Evolutionary conservation across 2,888 invertebrate genomes (phyloP), one percentile per base, ranked within the genome.

Genomic region (Ethmia dodecea): DNA sequence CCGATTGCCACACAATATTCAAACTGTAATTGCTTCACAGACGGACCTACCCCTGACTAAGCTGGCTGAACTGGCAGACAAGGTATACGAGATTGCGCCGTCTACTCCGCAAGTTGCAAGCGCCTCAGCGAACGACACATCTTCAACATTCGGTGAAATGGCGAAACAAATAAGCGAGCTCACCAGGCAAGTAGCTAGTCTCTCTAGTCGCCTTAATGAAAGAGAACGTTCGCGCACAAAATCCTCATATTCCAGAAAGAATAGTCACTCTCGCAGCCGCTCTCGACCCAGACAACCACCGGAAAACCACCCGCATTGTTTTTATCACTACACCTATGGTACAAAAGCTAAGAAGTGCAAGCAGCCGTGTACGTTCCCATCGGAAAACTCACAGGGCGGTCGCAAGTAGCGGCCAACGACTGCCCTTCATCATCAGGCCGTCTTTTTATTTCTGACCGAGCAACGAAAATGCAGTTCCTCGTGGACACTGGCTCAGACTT

Each of bases 401-500:
- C 44, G 40, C 13, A 33, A 42, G 31, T 45, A 33, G 47, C 45
- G 45, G 43, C 49, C 31, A 35, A 35, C 36, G 49, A 43, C 44
- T 47, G 43, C 38, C 33, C 38, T 5, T 10, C 14, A 6, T 9
- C 29, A 24, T 22, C 50, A 35, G 41, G 50, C 49, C 48, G 52
- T 13, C 33, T 53, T 11, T 52, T 54, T 31, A 36, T 55, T 12
- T 39, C 40, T 3, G 52, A 55, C 34, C 38, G 33, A 3, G 22
- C 12, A 6, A 33, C 49, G 4, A 49, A 52, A 30, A 31, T 41
- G 28, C n/a, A n/a, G n/a, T n/a, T n/a, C n/a, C n/a, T n/a, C n/a
- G n/a, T n/a, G n/a, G n/a, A n/a, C n/a, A n/a, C 38, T 35, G 28
- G 49, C 44, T 31, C 33, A 52, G 5, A 14, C 44, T 27, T 41